phyloP scores from a whole-genome alignment of 2,797 vertebrate species.

The Chloroceryle inda region DNA sequence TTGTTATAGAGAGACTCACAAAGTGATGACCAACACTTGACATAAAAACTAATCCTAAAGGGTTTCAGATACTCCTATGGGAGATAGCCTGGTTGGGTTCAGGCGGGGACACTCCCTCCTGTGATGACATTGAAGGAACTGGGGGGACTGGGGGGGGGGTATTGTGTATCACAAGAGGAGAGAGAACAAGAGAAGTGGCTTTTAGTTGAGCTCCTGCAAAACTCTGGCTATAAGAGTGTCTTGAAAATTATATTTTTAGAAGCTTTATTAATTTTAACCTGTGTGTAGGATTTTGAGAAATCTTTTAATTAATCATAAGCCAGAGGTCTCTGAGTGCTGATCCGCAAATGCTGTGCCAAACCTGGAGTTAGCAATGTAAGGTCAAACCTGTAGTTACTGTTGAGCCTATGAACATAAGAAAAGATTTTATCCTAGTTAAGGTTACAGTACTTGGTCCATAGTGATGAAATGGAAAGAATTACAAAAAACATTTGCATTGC shows the following conservation, averaged over 20 bases:
- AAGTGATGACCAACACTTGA: background rate
- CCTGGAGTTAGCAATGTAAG: background rate
- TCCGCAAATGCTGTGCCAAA: background rate
- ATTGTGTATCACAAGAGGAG: background rate
- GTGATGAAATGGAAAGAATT: conserved; percentile 45
- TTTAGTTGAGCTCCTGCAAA: background rate
- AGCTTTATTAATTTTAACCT: background rate
- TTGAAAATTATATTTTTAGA: background rate
- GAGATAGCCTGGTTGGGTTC: background rate
- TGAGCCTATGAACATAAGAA: background rate
- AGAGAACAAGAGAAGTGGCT: background rate
- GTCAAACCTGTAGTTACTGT: background rate
- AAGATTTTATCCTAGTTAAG: background rate
- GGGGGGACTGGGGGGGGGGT: too few species aligned
- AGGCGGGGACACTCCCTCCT: background rate
- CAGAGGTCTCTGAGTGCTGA: background rate
- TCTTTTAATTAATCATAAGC: background rate
- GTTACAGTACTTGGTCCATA: background rate
- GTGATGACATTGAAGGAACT: background rate
- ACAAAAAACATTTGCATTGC: conserved; percentile 25
- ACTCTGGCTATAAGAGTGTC: background rate
- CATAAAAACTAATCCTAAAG: background rate
- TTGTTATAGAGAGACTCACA: background rate
- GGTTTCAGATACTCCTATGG: background rate
- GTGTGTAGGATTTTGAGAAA: background rate